phyloP scores from a whole-genome alignment of 2,888 invertebrate genomes.

The Pammene aurita region DNA sequence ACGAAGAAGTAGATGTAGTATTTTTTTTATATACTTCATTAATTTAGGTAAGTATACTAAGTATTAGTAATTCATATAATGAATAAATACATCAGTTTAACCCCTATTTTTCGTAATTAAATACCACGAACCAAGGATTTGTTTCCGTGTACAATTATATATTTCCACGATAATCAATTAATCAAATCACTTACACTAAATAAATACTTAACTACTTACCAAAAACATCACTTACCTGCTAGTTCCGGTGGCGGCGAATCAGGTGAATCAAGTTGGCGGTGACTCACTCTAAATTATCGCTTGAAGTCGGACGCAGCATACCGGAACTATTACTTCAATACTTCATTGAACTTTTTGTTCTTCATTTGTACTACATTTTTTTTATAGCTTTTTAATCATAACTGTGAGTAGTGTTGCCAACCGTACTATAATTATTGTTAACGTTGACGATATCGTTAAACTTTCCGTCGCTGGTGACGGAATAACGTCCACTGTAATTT shows the following conservation, averaged over 20 bases:
- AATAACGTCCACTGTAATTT: too few species aligned
- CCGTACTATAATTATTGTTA: too few species aligned
- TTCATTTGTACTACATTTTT: constrained; percentile 13
- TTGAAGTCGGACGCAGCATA: not conserved
- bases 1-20: too few species aligned
- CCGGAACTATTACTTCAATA: constrained; percentile 13
- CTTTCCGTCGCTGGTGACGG: too few species aligned
- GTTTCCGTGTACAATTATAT: not conserved
- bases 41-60: too few species aligned
- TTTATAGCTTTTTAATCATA: not conserved
- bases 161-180: not conserved
- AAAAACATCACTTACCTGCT: constrained; percentile 3
- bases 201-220: not conserved
- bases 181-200: constrained; percentile 7
- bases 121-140: too few species aligned
- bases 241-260: constrained; percentile 30
- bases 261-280: constrained; percentile 26
- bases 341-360: constrained; percentile 19
- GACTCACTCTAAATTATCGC: constrained; percentile 22
- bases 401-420: too few species aligned
- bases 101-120: too few species aligned
- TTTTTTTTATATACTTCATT: too few species aligned
- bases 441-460: too few species aligned
- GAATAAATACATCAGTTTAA: too few species aligned
- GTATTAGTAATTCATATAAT: too few species aligned